These are phyloP conservation scores for Ictalurus punctatus DNA, from an alignment of 2,113 vertebrate species.

Conservation along the genomic window DNA sequence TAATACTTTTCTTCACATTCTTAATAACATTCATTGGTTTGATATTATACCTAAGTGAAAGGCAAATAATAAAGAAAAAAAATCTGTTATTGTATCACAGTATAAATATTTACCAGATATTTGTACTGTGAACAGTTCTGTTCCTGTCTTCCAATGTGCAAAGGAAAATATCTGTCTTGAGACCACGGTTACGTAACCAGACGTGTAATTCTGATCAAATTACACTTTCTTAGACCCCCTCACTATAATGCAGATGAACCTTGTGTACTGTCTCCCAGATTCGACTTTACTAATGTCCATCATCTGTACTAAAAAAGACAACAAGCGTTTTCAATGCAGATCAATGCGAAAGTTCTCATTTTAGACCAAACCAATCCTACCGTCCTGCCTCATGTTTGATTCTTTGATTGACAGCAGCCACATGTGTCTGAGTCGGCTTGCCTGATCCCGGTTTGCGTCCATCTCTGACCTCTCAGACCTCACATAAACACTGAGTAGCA, in stretches of 20 bases:
- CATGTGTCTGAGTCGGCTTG: slow-evolving; percentile 43
- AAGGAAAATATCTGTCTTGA: not conserved
- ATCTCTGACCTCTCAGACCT: slow-evolving; percentile 18
- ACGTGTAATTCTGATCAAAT: not conserved
- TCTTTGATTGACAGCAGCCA: slow-evolving; percentile 65
- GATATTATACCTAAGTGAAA: not conserved
- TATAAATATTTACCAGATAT: not conserved
- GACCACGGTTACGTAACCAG: not conserved
- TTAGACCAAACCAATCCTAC: slow-evolving; percentile 49
- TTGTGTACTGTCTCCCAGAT: not conserved
- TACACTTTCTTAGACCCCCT: not conserved
- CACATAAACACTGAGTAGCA: slow-evolving; percentile 50
- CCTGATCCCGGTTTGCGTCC: slow-evolving; percentile 24
- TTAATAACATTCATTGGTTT: not conserved
- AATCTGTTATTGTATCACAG: not conserved
- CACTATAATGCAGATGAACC: not conserved
- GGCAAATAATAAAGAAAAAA: not conserved
- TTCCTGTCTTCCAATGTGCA: not conserved
- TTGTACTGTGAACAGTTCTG: not conserved
- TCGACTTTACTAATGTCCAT: not conserved
- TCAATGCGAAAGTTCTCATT: not conserved
- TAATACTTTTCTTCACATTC: not conserved
- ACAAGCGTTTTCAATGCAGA: not conserved
- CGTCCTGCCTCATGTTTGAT: slow-evolving; percentile 52
- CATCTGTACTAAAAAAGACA: not conserved